phyloP scores from a whole-genome alignment of 2,113 vertebrate species.

The Coturnix japonica region DNA sequence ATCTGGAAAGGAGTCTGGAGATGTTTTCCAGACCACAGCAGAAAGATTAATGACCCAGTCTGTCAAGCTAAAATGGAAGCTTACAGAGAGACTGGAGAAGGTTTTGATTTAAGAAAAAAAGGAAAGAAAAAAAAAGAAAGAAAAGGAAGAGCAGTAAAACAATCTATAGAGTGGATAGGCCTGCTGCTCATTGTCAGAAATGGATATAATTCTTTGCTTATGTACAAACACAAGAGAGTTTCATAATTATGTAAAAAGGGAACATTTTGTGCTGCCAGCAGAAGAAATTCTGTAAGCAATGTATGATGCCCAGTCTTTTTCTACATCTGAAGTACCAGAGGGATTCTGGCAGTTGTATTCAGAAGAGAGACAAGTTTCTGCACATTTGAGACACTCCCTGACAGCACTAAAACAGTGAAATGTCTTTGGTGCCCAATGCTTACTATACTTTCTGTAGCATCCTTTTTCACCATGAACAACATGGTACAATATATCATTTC shows the following conservation, averaged over 20 bases:
- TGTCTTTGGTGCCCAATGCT: neutral
- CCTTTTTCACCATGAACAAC: neutral
- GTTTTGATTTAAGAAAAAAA: slow-evolving; percentile 64
- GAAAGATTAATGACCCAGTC: slow-evolving; percentile 54
- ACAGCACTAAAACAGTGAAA: neutral
- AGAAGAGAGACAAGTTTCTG: slow-evolving; percentile 6
- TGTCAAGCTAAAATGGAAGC: slow-evolving; percentile 53
- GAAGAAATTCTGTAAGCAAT: slow-evolving; percentile 45
- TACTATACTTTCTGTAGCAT: neutral
- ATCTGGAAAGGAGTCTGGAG: slow-evolving; percentile 45
- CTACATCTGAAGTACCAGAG: slow-evolving; percentile 46
- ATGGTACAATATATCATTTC: neutral
- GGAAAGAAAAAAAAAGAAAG: neutral
- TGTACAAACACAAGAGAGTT: slow-evolving; percentile 57
- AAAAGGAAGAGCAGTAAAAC: slow-evolving; percentile 16
- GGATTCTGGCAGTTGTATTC: slow-evolving; percentile 9
- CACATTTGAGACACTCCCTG: neutral
- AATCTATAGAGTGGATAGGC: slow-evolving; percentile 60
- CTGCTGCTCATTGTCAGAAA: slow-evolving; percentile 62
- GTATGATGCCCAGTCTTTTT: slow-evolving; percentile 51
- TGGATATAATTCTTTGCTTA: slow-evolving; percentile 55
- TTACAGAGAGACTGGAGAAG: slow-evolving; percentile 10
- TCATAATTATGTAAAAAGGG: slow-evolving; percentile 56
- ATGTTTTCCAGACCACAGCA: slow-evolving; percentile 63
- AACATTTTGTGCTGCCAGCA: slow-evolving; percentile 70